These are phyloP conservation scores for Mimas tiliae DNA, from an alignment of 2,888 invertebrate genomes.

Conservation along the genomic window DNA sequence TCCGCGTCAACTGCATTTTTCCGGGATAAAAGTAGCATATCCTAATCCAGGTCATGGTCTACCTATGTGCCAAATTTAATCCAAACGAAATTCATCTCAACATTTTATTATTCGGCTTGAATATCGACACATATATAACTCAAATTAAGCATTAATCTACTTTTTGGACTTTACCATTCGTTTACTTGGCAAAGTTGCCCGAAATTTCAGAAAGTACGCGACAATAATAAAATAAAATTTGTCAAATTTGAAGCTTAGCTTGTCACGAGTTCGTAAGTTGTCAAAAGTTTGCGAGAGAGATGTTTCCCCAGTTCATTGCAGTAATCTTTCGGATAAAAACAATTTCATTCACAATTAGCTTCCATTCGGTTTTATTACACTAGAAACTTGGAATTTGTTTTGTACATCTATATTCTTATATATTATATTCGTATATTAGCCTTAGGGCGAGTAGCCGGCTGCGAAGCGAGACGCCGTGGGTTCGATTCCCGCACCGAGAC, in stretches of 20 bases:
- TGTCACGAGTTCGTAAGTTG: conserved; percentile 19
- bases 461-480: too few relatives aligned
- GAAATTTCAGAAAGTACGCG: neutral
- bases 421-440: neutral
- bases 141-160: conserved; percentile 11
- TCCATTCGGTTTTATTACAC: neutral
- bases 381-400: neutral
- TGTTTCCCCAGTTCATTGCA: neutral
- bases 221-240: conserved; percentile 22
- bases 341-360: conserved; percentile 16
- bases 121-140: neutral
- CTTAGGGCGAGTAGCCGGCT: too few relatives aligned
- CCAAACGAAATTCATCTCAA: too few relatives aligned
- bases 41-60: too few relatives aligned
- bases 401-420: neutral
- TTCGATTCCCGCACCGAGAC: too few relatives aligned
- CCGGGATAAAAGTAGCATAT: too few relatives aligned
- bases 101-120: too few relatives aligned
- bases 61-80: too few relatives aligned
- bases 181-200: conserved; percentile 1
- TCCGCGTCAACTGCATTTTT: too few relatives aligned
- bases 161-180: neutral
- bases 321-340: conserved; percentile 20
- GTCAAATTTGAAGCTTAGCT: conserved; percentile 23
- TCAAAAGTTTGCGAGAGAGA: neutral